These are phyloP conservation scores for Didymodactylos carnosus DNA, from an alignment of 2,888 invertebrate genomes.

Conservation along the genomic window DNA sequence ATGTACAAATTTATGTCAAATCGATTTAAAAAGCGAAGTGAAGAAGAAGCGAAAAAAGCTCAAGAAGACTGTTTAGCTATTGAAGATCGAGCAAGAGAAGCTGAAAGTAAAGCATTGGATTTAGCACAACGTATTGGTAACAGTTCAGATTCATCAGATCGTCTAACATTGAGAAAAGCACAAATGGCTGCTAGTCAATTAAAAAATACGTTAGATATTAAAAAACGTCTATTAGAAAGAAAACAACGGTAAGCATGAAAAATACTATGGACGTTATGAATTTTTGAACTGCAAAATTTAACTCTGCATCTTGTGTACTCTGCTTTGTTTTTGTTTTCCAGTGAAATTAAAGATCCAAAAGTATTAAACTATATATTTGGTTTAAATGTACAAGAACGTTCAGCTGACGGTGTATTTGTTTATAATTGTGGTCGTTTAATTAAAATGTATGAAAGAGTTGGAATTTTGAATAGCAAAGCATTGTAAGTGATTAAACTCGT, in stretches of 20 bases:
- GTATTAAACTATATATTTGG: constrained; percentile 32
- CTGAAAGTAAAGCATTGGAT: neutral
- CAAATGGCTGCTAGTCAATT: neutral
- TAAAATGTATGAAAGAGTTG: constrained; percentile 36
- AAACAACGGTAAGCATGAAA: too few relatives aligned
- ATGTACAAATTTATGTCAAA: constrained; percentile 33
- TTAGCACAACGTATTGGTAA: neutral
- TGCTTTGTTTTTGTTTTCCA: too few relatives aligned
- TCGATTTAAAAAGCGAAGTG: constrained; percentile 34
- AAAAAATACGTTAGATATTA: neutral
- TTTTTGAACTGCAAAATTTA: too few relatives aligned
- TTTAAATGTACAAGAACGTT: constrained; percentile 33
- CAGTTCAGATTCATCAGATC: neutral
- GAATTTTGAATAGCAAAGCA: constrained; percentile 34
- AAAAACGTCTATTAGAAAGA: neutral
- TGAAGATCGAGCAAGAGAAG: neutral
- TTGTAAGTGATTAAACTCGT: too few relatives aligned
- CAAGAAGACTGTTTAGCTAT: constrained; percentile 21
- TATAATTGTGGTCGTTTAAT: constrained; percentile 38
- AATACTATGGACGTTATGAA: too few relatives aligned
- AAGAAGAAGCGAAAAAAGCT: constrained; percentile 28
- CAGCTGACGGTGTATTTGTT: constrained; percentile 35
- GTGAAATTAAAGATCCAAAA: constrained; percentile 18
- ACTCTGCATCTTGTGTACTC: too few relatives aligned
- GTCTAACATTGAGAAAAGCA: neutral